Evolutionary conservation across 2,888 invertebrate species (phyloP).

Genomic region (Tachina lurida): DNA sequence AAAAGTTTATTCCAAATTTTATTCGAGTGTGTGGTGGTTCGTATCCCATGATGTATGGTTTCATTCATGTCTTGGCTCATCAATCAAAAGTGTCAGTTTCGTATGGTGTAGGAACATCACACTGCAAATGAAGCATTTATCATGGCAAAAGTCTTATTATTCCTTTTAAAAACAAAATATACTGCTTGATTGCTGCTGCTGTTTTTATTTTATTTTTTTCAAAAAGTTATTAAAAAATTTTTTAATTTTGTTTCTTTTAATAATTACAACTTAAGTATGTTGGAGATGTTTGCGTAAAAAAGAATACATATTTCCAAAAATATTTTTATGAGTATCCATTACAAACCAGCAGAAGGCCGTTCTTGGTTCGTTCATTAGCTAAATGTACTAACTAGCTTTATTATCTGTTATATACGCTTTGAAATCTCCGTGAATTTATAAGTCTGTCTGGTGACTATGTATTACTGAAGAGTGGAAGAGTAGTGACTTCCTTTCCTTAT

Average conservation of each 20-base stretch:
- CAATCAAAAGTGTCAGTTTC: conserved; percentile 69
- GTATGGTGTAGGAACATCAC: conserved; percentile 60
- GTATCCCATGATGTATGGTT: conserved; percentile 60
- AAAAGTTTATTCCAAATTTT: conserved; percentile 35
- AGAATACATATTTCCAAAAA: background rate
- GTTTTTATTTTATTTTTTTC: conserved; percentile 40
- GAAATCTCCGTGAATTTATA: too few relatives aligned
- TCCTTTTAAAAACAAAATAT: background rate
- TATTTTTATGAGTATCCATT: too few relatives aligned
- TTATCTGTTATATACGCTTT: too few relatives aligned
- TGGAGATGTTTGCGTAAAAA: background rate
- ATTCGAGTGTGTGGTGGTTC: background rate
- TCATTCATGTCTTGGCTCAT: conserved; percentile 63
- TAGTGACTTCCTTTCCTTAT: too few relatives aligned
- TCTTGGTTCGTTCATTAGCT: too few relatives aligned
- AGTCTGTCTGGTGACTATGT: too few relatives aligned
- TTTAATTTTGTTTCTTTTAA: background rate
- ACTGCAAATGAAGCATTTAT: conserved; percentile 55
- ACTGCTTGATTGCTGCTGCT: background rate
- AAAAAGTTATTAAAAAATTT: conserved; percentile 25
- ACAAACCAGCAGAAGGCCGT: too few relatives aligned
- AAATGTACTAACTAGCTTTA: too few relatives aligned
- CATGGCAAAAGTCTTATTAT: conserved; percentile 36
- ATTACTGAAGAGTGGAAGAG: too few relatives aligned
- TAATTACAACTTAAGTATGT: background rate